Evolutionary conservation across 2,113 vertebrate species (phyloP).

Genomic region (Turnix velox): DNA sequence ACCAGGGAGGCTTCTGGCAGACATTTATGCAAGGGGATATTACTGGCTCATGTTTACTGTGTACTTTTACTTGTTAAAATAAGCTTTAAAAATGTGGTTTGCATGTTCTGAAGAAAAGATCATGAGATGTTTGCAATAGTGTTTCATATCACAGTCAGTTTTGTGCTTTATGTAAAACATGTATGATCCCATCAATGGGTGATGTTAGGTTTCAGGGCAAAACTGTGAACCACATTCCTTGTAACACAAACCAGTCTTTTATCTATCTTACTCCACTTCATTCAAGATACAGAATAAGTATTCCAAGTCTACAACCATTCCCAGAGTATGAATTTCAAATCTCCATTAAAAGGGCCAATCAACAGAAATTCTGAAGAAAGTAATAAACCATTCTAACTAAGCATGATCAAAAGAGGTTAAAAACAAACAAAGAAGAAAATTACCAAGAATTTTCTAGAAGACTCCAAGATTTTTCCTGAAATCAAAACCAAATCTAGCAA

Average conservation of each 20-base stretch:
- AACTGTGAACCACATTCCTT: not conserved
- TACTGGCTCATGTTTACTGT: not conserved
- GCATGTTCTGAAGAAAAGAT: not conserved
- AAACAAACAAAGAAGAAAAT: too few species aligned
- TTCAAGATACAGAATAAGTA: not conserved
- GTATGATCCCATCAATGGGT: not conserved
- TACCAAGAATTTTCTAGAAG: too few species aligned
- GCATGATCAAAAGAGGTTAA: not conserved
- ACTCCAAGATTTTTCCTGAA: not conserved
- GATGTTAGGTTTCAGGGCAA: not conserved
- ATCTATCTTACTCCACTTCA: not conserved
- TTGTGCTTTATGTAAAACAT: not conserved
- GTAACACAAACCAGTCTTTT: not conserved
- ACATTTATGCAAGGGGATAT: not conserved
- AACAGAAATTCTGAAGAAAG: not conserved
- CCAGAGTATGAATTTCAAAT: not conserved
- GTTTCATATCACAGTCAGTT: not conserved
- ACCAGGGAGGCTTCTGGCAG: rapidly evolving
- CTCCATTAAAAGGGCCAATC: not conserved
- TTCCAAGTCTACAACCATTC: not conserved
- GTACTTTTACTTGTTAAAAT: not conserved
- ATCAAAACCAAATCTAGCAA: not conserved
- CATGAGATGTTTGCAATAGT: not conserved
- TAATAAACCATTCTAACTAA: not conserved
- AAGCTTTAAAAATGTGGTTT: not conserved